Percentiles rank a stretch among this genome's conserved stretches.
Evolutionary conservation across 2,797 vertebrate species (phyloP).

Genomic region (Myotis pilosus): DNA sequence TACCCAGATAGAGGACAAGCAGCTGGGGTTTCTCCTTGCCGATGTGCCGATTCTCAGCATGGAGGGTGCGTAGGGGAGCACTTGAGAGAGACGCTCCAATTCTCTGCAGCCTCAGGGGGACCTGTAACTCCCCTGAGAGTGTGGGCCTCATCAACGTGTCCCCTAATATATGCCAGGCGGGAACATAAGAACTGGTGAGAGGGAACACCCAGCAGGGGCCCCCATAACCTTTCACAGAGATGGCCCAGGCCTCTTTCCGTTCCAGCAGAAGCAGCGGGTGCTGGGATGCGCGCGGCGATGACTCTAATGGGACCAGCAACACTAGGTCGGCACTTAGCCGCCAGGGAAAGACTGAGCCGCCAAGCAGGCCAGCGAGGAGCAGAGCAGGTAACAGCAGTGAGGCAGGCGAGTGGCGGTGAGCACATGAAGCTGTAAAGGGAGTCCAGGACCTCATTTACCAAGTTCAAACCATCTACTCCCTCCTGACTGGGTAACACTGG

Average conservation of each 20-base stretch:
- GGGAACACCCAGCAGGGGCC: not conserved
- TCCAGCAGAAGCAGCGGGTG: not conserved
- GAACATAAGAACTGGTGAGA: not conserved
- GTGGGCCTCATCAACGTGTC: not conserved
- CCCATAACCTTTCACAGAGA: not conserved
- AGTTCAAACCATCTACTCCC: not conserved
- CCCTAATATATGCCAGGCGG: not conserved
- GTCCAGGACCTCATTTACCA: not conserved
- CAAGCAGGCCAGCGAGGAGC: not conserved
- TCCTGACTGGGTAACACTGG: not conserved
- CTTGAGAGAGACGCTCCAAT: constrained; percentile 3
- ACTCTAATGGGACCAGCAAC: not conserved
- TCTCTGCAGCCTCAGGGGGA: not conserved
- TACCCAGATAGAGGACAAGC: not conserved
- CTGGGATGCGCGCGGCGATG: not conserved
- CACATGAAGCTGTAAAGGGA: not conserved
- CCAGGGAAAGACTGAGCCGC: not conserved
- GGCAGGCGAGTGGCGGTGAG: not conserved
- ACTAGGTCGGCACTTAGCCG: not conserved
- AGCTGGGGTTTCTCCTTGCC: not conserved
- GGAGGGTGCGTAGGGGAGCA: not conserved
- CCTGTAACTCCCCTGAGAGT: not conserved
- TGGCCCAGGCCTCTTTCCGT: not conserved
- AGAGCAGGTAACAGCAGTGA: not conserved
- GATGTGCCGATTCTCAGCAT: not conserved